phyloP scores from a whole-genome alignment of 1,140 invertebrate genomes.

The Drosophila neocordata region DNA sequence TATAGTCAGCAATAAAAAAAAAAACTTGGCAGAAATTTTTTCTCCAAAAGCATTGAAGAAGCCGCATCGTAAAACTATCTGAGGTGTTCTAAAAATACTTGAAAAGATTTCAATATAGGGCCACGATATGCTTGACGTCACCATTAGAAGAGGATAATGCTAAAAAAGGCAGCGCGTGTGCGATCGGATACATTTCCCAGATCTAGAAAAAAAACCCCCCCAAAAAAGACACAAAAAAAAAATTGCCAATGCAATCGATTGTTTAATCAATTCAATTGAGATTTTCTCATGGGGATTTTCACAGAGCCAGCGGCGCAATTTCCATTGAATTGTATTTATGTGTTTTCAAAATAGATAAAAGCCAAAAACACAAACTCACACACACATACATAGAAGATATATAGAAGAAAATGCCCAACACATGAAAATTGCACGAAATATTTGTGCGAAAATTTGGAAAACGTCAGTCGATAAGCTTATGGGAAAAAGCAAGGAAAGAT shows the following conservation, averaged over 20 bases:
- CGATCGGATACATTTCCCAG: constrained; percentile 18
- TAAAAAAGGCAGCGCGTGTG: constrained; percentile 6
- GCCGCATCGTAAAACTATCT: constrained; percentile 52
- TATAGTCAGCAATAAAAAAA: constrained; percentile 75
- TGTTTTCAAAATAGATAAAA: constrained; percentile 60
- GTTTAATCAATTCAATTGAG: constrained; percentile 26
- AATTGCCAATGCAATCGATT: constrained; percentile 46
- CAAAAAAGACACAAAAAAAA: no score
- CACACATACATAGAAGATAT: no score
- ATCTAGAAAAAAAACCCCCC: constrained; percentile 23
- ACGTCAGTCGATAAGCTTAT: neutral
- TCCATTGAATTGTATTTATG: constrained; percentile 59
- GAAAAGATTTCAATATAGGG: constrained; percentile 37
- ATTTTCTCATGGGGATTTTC: constrained; percentile 31
- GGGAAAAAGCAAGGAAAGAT: neutral
- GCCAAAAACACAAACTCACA: constrained; percentile 5
- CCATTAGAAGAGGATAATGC: constrained; percentile 25
- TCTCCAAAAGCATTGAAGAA: constrained; percentile 48
- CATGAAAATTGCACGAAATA: constrained; percentile 35
- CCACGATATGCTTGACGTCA: constrained; percentile 56
- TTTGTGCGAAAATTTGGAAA: constrained; percentile 7
- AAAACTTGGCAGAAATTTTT: constrained; percentile 30
- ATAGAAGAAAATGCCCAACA: constrained; percentile 12
- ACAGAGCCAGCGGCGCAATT: constrained; percentile 56
- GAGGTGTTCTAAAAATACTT: constrained; percentile 21